Evolutionary conservation across 92 coral and sea anemone species (phyloP).

Genomic region (Muricea muricata): DNA sequence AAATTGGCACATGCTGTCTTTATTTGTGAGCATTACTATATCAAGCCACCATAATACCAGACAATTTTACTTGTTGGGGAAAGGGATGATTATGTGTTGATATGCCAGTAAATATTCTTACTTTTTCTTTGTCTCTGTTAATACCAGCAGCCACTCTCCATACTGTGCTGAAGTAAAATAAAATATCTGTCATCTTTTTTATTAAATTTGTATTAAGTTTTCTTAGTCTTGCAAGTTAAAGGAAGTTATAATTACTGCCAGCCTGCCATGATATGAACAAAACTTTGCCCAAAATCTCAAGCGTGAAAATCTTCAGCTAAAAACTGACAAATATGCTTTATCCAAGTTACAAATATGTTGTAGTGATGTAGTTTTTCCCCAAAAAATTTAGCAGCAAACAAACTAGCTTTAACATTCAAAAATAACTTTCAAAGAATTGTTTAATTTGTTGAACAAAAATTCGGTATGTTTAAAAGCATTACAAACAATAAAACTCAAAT

Average conservation of each 20-base stretch:
- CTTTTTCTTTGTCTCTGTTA: no score
- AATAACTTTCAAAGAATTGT: neutral
- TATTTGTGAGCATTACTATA: no score
- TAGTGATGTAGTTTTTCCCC: neutral
- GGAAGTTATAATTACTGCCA: neutral
- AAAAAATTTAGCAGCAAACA: neutral
- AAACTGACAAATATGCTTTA: neutral
- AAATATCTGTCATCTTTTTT: neutral
- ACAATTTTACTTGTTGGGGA: no score
- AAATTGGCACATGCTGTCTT: no score
- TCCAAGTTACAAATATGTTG: neutral
- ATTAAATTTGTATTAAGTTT: neutral
- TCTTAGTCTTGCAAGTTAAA: neutral
- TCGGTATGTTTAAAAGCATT: neutral
- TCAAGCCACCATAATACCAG: no score
- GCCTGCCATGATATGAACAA: neutral
- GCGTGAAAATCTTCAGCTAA: neutral
- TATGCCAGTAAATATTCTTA: no score
- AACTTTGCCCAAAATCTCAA: neutral
- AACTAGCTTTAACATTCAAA: neutral
- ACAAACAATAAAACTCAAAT: neutral
- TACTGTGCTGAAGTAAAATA: neutral
- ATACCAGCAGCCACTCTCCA: no score
- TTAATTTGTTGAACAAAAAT: neutral
- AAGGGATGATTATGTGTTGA: no score